Conservation (phyloP, 64 coral and sea anemone species). For the Stylophora pistillata region DNA sequence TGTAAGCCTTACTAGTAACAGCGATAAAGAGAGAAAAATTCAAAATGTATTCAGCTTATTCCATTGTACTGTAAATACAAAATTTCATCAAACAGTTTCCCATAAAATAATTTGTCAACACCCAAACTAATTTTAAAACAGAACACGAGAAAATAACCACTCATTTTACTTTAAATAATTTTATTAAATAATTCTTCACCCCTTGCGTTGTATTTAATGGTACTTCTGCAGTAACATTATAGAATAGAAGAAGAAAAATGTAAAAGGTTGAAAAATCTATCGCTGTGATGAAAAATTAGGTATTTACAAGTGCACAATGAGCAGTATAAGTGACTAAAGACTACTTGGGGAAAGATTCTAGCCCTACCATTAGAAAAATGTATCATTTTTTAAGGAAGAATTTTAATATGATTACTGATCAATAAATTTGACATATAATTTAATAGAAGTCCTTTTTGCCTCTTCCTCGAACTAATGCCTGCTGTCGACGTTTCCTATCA, state of each 20-base stretch:
- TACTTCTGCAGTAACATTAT: background rate
- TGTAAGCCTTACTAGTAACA: too few relatives aligned
- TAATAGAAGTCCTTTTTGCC: slow-evolving; percentile 64
- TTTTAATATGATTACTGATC: background rate
- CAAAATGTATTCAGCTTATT: background rate
- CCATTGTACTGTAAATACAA: background rate
- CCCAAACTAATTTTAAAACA: background rate
- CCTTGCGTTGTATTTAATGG: background rate
- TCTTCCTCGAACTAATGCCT: slow-evolving; percentile 83
- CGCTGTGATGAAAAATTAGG: background rate
- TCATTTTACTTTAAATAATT: slow-evolving; percentile 14
- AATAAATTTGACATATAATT: background rate
- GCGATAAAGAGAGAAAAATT: background rate
- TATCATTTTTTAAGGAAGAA: background rate
- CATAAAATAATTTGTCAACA: background rate
- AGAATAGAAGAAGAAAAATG: background rate
- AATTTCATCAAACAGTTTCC: background rate
- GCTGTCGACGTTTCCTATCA: slow-evolving; percentile 74
- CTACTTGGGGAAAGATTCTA: background rate
- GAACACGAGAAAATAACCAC: background rate
- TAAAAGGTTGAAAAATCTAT: background rate
- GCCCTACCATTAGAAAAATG: slow-evolving; percentile 12
- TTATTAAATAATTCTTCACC: slow-evolving; percentile 31
- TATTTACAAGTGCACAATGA: slow-evolving; percentile 13
- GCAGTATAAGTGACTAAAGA: background rate